Base-by-base conservation (phyloP, 2,888 invertebrate genomes). In the Limnephilus rhombicus region DNA sequence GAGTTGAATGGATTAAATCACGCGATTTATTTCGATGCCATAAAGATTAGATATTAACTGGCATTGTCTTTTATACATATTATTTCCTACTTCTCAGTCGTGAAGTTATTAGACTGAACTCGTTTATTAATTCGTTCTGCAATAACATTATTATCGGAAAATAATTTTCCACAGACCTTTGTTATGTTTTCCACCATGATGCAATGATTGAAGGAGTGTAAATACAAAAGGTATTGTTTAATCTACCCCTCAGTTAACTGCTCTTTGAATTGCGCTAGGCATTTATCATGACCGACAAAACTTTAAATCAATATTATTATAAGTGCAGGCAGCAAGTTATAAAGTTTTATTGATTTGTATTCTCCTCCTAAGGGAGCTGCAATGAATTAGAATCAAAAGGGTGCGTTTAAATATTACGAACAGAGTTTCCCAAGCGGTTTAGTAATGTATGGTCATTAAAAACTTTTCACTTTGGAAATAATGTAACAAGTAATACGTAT, bases 271-370 rank as follows among this genome's bases (percentile, higher is more conserved):
- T 68, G 9, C 24, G 9, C n/a, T 2, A 68, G 24, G 68, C 68
- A 68, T 24, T 68, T 68, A 68, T 68, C 24, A 68, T 68, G 24
- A 68, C 68, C 24, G 68, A n/a, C 24, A 68, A 24, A 68, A 24
- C 2, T 68, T 68, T 2, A 68, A 24, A 24, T 68, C 2, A 68
- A 24, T 68, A 24, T 24, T 68, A 68, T 68, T 68, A 24, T 68
- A 24, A n/a, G 68, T 24, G 68, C 83, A 53, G 90, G 49, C n/a
- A 86, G 49, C 83, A 88, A 45, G 91, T 89, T 89, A 87, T 15
- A 82, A 83, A 34, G 31, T 83, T 92, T 89, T 91, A 92, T 92
- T 92, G 92, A 92, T 92, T 92, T 80, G 31, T 81, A 13, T 83
- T 82, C 89, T 85, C 82, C 49, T 68, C 68, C 49, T 15, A 31